Conservation (phyloP, 2,797 vertebrate species). For the Pseudopleuronectes americanus region DNA sequence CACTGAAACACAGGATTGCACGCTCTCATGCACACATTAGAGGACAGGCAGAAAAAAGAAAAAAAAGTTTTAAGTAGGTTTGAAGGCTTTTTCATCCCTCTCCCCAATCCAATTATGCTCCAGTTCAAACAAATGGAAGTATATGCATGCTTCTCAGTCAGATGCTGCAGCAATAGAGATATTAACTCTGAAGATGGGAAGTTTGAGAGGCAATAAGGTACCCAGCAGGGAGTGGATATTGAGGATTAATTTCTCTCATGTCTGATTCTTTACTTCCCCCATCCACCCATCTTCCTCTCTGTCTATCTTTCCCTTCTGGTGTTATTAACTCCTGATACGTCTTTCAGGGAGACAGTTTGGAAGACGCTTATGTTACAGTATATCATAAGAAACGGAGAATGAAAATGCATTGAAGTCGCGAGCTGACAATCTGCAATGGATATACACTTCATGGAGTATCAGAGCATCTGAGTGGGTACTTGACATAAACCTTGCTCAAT, state of each 20-base stretch:
- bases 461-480: slow-evolving; percentile 29
- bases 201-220: slow-evolving; percentile 83
- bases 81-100: slow-evolving; percentile 81
- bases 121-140: slow-evolving; percentile 81
- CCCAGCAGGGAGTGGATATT: slow-evolving; percentile 82
- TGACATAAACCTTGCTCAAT: slow-evolving; percentile 50
- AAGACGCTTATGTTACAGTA: slow-evolving; percentile 39
- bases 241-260: slow-evolving; percentile 84
- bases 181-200: slow-evolving; percentile 84
- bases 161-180: slow-evolving; percentile 79
- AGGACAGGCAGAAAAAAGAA: slow-evolving; percentile 36
- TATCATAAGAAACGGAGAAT: slow-evolving; percentile 19
- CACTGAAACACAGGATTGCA: slow-evolving; percentile 30
- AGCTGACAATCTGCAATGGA: slow-evolving; percentile 8
- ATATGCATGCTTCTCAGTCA: slow-evolving; percentile 78
- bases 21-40: slow-evolving; percentile 45
- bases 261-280: slow-evolving; percentile 70
- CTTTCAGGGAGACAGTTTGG: slow-evolving; percentile 42
- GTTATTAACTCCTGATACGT: slow-evolving; percentile 60
- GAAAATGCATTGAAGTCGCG: not conserved
- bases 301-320: slow-evolving; percentile 52
- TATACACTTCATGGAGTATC: slow-evolving; percentile 12
- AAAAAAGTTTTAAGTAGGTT: slow-evolving; percentile 74
- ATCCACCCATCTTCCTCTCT: slow-evolving; percentile 54
- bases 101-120: slow-evolving; percentile 83